A percentile compares a stretch with the other conserved stretches of the same genome.
Conservation (phyloP, 2,113 vertebrate species). For the Condylura cristata region DNA sequence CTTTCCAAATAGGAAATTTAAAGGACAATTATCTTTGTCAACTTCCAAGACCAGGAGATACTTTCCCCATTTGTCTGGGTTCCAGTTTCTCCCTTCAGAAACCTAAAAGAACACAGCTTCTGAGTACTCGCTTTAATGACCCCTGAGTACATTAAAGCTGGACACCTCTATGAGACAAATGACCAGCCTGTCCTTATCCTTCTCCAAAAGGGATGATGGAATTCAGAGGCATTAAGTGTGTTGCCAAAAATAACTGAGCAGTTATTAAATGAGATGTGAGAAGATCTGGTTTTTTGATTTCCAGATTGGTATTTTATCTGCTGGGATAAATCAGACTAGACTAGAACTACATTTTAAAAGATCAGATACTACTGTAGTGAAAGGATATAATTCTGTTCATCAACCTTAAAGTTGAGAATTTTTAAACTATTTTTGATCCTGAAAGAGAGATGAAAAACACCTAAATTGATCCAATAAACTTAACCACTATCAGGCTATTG, state of each 20-base stretch:
- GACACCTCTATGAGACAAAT: neutral
- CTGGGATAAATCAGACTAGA: neutral
- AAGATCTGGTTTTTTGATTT: neutral
- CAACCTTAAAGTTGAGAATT: neutral
- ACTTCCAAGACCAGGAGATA: neutral
- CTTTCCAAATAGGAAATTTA: neutral
- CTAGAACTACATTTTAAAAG: neutral
- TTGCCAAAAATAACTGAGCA: slow-evolving; percentile 44
- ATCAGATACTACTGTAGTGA: neutral
- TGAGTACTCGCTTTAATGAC: neutral
- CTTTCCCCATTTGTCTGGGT: neutral
- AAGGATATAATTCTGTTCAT: neutral
- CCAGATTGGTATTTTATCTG: slow-evolving; percentile 33
- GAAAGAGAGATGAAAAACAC: neutral
- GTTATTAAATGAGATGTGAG: slow-evolving; percentile 29
- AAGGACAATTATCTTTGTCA: neutral
- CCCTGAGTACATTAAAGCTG: neutral
- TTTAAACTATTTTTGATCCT: slow-evolving; percentile 28
- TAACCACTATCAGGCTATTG: neutral
- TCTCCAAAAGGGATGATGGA: neutral
- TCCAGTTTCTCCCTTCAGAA: neutral
- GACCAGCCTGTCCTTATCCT: neutral
- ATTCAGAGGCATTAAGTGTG: neutral
- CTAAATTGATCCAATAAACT: slow-evolving; percentile 6
- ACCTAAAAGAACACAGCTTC: neutral